Percentiles rank a stretch among this genome's conserved stretches.
phyloP scores from a whole-genome alignment of 2,888 invertebrate species.

The Stenurella melanura region DNA sequence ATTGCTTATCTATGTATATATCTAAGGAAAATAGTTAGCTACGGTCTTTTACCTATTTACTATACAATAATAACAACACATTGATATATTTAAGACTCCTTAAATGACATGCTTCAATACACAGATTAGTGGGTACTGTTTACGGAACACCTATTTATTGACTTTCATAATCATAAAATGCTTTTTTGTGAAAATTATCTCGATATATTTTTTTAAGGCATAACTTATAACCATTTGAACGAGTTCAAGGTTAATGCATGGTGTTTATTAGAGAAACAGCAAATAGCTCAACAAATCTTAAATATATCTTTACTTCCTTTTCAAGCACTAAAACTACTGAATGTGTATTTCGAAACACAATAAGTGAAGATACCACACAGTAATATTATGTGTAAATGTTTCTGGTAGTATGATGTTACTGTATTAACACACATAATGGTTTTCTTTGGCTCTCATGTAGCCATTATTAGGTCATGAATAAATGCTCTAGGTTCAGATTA shows the following conservation, averaged over 20 bases:
- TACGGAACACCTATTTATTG: not conserved
- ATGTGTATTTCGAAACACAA: no score
- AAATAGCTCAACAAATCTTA: not conserved
- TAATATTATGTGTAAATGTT: no score
- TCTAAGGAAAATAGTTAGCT: not conserved
- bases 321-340: no score
- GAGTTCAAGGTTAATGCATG: not conserved
- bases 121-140: not conserved
- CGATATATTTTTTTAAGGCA: not conserved
- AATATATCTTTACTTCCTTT: no score
- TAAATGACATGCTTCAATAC: constrained; percentile 9
- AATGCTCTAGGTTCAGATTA: no score
- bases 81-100: not conserved
- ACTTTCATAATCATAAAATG: not conserved
- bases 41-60: not conserved
- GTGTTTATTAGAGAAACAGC: not conserved
- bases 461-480: no score
- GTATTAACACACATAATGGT: no score
- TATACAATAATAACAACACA: not conserved
- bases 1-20: not conserved
- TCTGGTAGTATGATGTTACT: no score
- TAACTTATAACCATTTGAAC: not conserved
- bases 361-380: no score
- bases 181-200: not conserved
- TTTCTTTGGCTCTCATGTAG: no score